A percentile compares a stretch with the other conserved stretches of the same genome.
Evolutionary conservation across 1,140 invertebrate genomes (phyloP).

Genomic region (Aphidius ervi): DNA sequence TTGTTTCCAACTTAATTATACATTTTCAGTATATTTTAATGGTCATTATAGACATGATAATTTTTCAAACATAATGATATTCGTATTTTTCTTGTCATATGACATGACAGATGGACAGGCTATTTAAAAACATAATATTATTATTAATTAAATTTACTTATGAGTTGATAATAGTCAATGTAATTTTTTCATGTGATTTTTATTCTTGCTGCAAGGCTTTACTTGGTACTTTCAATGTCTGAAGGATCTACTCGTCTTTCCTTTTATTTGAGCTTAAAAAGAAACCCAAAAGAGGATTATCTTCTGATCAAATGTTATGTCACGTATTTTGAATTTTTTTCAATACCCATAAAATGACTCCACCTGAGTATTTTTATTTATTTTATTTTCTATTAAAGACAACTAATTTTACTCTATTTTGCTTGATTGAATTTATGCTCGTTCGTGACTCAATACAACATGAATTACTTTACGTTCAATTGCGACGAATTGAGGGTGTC

Average conservation of each 20-base stretch:
- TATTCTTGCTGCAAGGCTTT: neutral
- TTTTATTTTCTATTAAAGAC: conserved; percentile 1
- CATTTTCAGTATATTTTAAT: too few relatives aligned
- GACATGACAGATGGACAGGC: conserved; percentile 1
- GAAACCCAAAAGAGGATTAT: conserved; percentile 31
- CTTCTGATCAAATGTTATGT: conserved; percentile 34
- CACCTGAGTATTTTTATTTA: conserved; percentile 29
- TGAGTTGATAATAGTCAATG: neutral
- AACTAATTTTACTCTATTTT: neutral
- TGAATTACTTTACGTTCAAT: conserved; percentile 6
- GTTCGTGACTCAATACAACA: neutral
- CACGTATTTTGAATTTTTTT: conserved; percentile 26
- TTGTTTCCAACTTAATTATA: too few relatives aligned
- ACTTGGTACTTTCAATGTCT: neutral
- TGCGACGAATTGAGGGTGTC: neutral
- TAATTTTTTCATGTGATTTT: neutral
- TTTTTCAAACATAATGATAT: too few relatives aligned
- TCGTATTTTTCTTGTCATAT: neutral
- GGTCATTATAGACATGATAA: too few relatives aligned
- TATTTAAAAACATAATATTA: neutral
- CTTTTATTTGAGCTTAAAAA: conserved; percentile 6
- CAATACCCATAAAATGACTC: conserved; percentile 29
- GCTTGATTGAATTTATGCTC: neutral
- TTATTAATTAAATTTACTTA: too few relatives aligned
- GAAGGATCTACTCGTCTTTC: conserved; percentile 6